Conservation (phyloP, 2,797 vertebrate genomes). For the Myotis daubentonii region DNA sequence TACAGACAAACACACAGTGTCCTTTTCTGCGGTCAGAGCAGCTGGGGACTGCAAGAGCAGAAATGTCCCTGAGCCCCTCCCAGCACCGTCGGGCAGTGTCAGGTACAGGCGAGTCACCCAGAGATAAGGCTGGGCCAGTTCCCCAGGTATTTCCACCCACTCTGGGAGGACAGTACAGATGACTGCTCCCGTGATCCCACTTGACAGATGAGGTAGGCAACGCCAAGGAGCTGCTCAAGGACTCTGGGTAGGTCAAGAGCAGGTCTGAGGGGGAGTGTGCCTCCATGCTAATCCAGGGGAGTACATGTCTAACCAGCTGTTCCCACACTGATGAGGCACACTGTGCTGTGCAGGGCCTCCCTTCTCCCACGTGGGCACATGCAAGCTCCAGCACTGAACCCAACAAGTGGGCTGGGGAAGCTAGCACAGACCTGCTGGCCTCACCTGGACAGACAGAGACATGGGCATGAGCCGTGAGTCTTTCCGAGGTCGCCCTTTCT, state of each 20-base stretch:
- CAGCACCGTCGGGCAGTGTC: background rate
- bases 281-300: background rate
- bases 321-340: background rate
- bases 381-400: background rate
- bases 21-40: conserved; percentile 89
- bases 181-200: background rate
- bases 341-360: background rate
- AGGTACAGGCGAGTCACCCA: background rate
- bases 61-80: conserved; percentile 42
- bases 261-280: background rate
- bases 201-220: background rate
- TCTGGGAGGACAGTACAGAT: background rate
- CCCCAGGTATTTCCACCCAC: background rate
- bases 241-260: background rate
- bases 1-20: conserved; percentile 87
- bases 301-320: background rate
- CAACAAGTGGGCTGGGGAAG: background rate
- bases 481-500: conserved; percentile 96
- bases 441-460: conserved; percentile 88
- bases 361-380: background rate
- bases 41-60: conserved; percentile 84
- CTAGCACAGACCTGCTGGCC: background rate
- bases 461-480: conserved; percentile 91
- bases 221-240: background rate
- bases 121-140: background rate